These are phyloP conservation scores for Brachypalpus laphriformis DNA, from an alignment of 2,888 invertebrate species.

Conservation along the genomic window DNA sequence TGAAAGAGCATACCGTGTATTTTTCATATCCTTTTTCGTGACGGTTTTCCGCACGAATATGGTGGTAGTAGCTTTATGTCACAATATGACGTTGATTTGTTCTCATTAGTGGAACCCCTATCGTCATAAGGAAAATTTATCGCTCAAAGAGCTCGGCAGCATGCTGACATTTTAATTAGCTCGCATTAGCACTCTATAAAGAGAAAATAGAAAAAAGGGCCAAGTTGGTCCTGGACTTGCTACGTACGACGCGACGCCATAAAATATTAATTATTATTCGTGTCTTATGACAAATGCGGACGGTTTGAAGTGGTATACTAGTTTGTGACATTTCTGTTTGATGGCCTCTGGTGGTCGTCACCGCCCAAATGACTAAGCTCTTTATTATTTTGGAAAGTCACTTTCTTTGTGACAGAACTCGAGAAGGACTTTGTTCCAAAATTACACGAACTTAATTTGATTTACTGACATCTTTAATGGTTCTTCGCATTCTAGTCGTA, in stretches of 20 bases:
- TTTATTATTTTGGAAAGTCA: background rate
- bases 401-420: background rate
- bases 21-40: no score
- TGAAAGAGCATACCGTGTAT: background rate
- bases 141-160: background rate
- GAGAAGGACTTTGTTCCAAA: background rate
- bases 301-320: background rate
- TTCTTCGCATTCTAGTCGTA: background rate
- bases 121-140: background rate
- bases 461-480: background rate
- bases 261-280: conserved; percentile 14
- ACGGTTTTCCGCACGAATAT: background rate
- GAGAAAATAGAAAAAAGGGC: background rate
- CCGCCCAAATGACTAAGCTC: background rate
- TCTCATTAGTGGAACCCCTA: background rate
- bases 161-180: conserved; percentile 9
- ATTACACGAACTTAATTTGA: background rate
- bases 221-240: background rate
- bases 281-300: background rate
- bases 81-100: conserved; percentile 13
- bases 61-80: background rate
- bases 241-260: background rate
- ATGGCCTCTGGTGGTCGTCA: background rate
- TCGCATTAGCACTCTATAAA: background rate
- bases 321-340: background rate